A percentile compares a stretch with the other conserved stretches of the same genome.
Conservation (phyloP, 1,140 invertebrate genomes). For the Drosophila setifemur region DNA sequence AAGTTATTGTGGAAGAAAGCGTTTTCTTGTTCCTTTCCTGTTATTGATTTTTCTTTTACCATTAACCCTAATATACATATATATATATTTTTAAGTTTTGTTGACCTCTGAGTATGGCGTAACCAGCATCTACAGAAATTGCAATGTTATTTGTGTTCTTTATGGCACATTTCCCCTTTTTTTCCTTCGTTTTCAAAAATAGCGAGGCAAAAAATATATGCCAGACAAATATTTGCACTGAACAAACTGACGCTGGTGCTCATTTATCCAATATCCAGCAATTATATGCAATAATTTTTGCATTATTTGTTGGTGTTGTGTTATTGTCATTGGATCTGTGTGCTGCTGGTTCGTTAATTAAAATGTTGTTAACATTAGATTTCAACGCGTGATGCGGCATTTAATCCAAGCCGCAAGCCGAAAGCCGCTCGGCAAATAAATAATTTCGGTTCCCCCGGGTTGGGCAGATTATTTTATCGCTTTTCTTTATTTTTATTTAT, state of each 20-base stretch:
- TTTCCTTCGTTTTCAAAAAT: neutral
- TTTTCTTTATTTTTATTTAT: constrained; percentile 34
- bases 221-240: constrained; percentile 54
- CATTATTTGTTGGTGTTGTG: constrained; percentile 37
- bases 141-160: neutral
- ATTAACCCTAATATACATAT: too few species aligned
- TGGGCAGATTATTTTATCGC: constrained; percentile 5
- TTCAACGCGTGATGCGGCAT: constrained; percentile 54
- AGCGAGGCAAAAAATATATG: constrained; percentile 20
- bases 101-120: neutral
- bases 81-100: too few species aligned
- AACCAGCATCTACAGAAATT: constrained; percentile 7
- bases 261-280: constrained; percentile 49
- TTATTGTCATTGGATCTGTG: constrained; percentile 4
- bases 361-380: constrained; percentile 78
- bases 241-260: constrained; percentile 25
- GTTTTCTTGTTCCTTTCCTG: too few species aligned
- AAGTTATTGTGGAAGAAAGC: neutral
- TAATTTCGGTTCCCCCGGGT: constrained; percentile 42
- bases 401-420: constrained; percentile 61
- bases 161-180: neutral
- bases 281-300: constrained; percentile 35
- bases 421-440: constrained; percentile 65
- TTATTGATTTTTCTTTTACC: neutral
- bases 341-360: constrained; percentile 54